A percentile compares a stretch with the other conserved stretches of the same genome.
phyloP scores from a whole-genome alignment of 2,888 invertebrate genomes.

The Catotricha subobsoleta region DNA sequence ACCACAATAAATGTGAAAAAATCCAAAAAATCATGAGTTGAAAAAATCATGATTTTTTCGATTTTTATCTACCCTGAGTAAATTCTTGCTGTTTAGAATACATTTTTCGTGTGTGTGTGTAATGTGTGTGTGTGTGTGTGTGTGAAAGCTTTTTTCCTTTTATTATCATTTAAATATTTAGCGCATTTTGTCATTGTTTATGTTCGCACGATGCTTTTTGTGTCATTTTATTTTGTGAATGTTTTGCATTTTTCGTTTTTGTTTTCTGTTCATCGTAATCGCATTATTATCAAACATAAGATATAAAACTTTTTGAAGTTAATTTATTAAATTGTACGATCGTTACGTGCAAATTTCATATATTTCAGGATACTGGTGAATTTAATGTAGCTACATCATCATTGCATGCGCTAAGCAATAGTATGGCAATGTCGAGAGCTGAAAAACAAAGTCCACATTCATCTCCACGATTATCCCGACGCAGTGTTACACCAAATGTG shows the following conservation, averaged over 20 bases:
- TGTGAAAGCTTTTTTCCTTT: background rate
- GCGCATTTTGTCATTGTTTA: background rate
- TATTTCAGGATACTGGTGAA: conserved; percentile 38
- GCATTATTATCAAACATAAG: background rate
- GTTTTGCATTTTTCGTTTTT: background rate
- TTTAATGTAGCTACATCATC: conserved; percentile 47
- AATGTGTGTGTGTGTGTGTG: background rate
- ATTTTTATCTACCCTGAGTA: background rate
- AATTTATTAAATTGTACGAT: too few species aligned
- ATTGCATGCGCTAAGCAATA: conserved; percentile 34
- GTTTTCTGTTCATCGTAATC: background rate
- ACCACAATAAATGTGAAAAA: too few species aligned
- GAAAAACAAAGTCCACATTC: conserved; percentile 38
- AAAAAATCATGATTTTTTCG: background rate
- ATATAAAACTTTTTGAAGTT: too few species aligned
- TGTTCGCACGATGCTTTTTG: background rate
- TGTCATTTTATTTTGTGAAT: background rate
- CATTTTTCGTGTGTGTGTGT: background rate
- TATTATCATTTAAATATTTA: background rate
- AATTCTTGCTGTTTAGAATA: background rate
- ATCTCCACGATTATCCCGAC: conserved; percentile 36
- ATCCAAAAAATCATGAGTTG: too few species aligned
- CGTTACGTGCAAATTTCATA: too few species aligned
- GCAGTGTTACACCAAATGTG: conserved; percentile 27
- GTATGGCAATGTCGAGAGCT: conserved; percentile 21